Conservation (phyloP, 2,113 vertebrate species). For the Ageneiosus marmoratus region DNA sequence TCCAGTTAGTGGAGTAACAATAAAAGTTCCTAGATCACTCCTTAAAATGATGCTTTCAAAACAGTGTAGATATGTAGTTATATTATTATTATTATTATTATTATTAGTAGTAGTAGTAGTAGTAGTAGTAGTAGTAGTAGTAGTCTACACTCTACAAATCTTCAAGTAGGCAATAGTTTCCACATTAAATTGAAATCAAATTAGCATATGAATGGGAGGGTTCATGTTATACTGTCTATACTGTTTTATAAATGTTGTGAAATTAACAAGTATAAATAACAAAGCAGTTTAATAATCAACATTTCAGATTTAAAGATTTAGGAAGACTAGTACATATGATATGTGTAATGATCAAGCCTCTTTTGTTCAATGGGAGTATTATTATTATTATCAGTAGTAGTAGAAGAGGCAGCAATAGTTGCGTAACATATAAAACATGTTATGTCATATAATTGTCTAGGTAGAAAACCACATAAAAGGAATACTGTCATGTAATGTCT, state of each 20-base stretch:
- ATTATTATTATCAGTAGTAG: background rate
- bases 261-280: background rate
- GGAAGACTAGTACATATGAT: background rate
- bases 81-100: background rate
- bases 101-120: background rate
- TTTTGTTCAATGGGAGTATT: background rate
- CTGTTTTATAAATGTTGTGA: background rate
- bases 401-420: background rate
- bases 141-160: background rate
- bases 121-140: background rate
- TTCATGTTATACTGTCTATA: background rate
- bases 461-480: constrained; percentile 19
- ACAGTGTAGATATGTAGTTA: background rate
- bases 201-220: background rate
- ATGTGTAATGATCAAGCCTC: background rate
- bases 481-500: constrained; percentile 57
- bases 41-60: background rate
- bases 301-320: background rate
- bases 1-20: background rate
- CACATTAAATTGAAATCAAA: background rate
- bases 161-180: background rate
- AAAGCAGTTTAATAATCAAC: background rate
- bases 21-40: background rate
- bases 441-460: background rate
- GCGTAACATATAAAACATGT: background rate